phyloP scores from a whole-genome alignment of 2,797 vertebrate genomes.

The Bradypodion pumilum region DNA sequence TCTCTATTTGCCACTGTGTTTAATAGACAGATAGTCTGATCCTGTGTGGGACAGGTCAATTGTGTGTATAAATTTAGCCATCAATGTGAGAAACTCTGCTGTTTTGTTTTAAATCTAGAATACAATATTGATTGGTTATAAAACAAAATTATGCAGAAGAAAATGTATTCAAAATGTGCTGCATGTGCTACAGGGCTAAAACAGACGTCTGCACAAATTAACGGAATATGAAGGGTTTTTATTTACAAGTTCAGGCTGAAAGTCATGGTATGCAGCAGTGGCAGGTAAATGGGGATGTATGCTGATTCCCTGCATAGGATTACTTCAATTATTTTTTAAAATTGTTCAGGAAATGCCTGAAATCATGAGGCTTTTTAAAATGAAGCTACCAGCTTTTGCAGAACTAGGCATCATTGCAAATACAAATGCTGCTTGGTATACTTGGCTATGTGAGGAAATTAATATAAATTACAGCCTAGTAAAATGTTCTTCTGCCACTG shows the following conservation, averaged over 20 bases:
- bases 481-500: constrained; percentile 29
- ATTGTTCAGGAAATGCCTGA: not conserved
- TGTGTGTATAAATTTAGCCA: not conserved
- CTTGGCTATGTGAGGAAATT: constrained; percentile 26
- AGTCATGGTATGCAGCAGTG: not conserved
- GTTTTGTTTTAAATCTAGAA: not conserved
- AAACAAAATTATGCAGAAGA: not conserved
- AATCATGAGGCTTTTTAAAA: constrained; percentile 15
- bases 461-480: constrained; percentile 35
- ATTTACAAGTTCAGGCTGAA: constrained; percentile 2
- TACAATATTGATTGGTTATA: not conserved
- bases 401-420: not conserved
- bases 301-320: not conserved
- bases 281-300: not conserved
- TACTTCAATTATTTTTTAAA: constrained; percentile 13
- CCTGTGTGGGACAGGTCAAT: not conserved
- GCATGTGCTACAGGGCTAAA: not conserved
- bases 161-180: constrained; percentile 2
- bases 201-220: not conserved
- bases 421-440: constrained; percentile 39
- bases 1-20: not conserved
- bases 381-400: not conserved
- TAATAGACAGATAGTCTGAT: not conserved
- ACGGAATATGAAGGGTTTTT: not conserved
- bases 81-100: not conserved